Percentiles rank a stretch among this genome's conserved stretches.
phyloP scores from a whole-genome alignment of 2,113 vertebrate genomes.

The Pipa parva region DNA sequence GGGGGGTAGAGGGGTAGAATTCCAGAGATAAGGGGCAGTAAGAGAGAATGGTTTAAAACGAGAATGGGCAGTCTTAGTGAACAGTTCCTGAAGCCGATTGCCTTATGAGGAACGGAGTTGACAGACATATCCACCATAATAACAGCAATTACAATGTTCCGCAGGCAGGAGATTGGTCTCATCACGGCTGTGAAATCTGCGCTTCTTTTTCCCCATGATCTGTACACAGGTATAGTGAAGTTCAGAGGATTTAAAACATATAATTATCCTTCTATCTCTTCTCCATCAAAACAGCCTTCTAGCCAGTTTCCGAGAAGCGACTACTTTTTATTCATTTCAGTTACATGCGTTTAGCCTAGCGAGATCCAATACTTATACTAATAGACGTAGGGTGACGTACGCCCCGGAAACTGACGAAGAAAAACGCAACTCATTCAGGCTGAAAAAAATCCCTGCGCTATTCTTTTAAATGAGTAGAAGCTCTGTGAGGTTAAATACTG shows the following conservation, averaged over 20 bases:
- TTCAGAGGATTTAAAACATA: constrained; percentile 1
- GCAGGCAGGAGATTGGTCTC: constrained; percentile 1
- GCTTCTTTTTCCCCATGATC: neutral
- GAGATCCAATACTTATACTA: too few relatives aligned
- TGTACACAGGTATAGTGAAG: neutral
- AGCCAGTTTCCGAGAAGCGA: neutral
- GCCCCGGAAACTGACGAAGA: too few relatives aligned
- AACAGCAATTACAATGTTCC: constrained; percentile 29
- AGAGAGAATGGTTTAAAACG: too few relatives aligned
- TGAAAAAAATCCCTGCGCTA: too few relatives aligned
- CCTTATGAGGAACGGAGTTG: neutral
- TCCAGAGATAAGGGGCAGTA: too few relatives aligned
- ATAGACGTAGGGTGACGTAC: too few relatives aligned
- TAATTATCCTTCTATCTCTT: constrained; percentile 20
- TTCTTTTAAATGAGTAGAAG: too few relatives aligned
- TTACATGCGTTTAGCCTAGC: neutral
- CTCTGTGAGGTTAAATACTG: too few relatives aligned
- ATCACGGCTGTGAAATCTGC: neutral
- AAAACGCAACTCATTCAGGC: too few relatives aligned
- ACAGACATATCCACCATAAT: constrained; percentile 8
- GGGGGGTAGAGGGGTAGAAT: neutral
- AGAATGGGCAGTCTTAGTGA: too few relatives aligned
- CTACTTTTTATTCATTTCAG: neutral
- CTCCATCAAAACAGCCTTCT: neutral
- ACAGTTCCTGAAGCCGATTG: too few relatives aligned